Evolutionary conservation across 2,797 vertebrate species (phyloP), one percentile per base, ranked within the genome.

Genomic region (Gallirallus australis): DNA sequence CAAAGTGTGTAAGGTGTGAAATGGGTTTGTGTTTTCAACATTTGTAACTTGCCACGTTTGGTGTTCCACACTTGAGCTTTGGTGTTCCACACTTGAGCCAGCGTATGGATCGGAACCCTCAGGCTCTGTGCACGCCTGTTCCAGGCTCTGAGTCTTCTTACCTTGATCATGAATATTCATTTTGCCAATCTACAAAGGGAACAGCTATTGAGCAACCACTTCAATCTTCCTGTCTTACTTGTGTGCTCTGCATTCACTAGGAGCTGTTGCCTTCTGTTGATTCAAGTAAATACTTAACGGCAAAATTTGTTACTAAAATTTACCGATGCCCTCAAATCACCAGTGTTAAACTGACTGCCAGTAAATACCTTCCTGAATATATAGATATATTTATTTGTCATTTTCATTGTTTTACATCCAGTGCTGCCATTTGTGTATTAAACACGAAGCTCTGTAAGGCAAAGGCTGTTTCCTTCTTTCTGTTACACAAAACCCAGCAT

Each of bases 371-470:
- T 71, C 18, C 50, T 0, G 0, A 87, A 54, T 72, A 24, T 64
- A 50, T 11, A 33, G 47, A 25, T 70, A 7, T 9, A 70, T 73
- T 90, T 82, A 66, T 45, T 64, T 68, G 33, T 57, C 73, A 45
- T 68, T 95, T 85, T 78, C 37, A 12, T 89, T 87, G 40, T 85
- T 93, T 90, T 85, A 35, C 21, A 48, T 73, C 28, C 48, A 72
- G 53, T 54, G 56, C 33, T 82, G 45, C 52, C 9, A 11, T 82
- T 92, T 73, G 48, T 87, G 30, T 86, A 47, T 81, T 78, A 81
- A 89, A 80, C 64, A n/a, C 3, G 15, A 54, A 92, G 45, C 23
- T 87, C 57, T 89, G 18, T 80, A 78, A 68, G 64, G 60, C 73
- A 90, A 70, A 86, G 56, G 35, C 47, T 77, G n/a, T 92, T 68